Base-by-base conservation (phyloP, 2,797 vertebrate species). In the Gadopsis bispinosus region DNA sequence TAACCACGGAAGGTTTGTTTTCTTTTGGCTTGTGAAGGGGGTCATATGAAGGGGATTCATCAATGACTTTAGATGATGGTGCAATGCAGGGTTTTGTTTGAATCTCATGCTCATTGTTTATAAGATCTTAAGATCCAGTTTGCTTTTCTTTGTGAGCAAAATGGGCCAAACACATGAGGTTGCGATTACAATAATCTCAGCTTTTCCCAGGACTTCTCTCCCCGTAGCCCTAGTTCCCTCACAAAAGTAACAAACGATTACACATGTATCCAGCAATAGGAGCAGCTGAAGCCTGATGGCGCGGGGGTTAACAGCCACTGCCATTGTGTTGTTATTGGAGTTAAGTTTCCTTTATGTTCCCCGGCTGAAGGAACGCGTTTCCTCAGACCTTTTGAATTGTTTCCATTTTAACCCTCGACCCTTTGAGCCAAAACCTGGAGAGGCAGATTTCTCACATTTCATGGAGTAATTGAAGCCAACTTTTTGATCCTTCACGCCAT, bases 371-470 rank as follows among this genome's bases (percentile, higher is more conserved):
- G 85, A 88, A 88, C 87, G 88, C 85, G 86, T 88, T 91, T 86
- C 78, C 81, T 82, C 74, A 90, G 86, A 89, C 76, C 82, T 87
- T 86, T 88, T 73, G 84, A 92, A 91, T 92, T 84, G 91, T 94
- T 94, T 91, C 87, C 87, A 92, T 87, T 89, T 87, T 81, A 85
- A 92, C 87, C 87, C 62, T 37, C 9, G 47, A 86, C 77, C 83
- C 78, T 66, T 75, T 9, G 56, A 85, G 87, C 70, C 67, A 35
- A 22, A 87, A 73, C 73, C 70, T 73, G 69, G 77, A 85, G 67
- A 55, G 73, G 85, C 70, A 60, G 75, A 84, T 92, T 90, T 89
- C 92, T 94, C 89, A 87, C 86, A 78, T 93, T 89, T 93, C 88
- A 87, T 13, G 20, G 84, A 54, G 80, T 82, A 88, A 88, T 88